These are phyloP conservation scores for Norana najaformis DNA, from an alignment of 2,888 invertebrate genomes.

Conservation along the genomic window DNA sequence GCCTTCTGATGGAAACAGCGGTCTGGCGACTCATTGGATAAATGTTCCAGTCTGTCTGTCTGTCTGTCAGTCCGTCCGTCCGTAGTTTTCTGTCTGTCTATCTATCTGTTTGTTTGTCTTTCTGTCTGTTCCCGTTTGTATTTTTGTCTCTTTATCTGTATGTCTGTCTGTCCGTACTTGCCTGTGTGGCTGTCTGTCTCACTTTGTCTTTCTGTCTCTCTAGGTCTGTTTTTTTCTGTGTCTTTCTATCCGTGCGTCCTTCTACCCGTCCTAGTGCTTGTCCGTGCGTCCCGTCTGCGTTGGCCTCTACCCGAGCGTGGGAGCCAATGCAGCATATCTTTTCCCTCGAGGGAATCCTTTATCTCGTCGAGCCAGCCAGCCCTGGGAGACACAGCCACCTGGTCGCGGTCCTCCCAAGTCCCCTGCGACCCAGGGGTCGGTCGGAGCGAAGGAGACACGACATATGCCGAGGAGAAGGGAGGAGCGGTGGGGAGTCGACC, in stretches of 20 bases:
- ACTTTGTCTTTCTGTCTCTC: no score
- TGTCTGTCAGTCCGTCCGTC: background rate
- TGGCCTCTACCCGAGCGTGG: background rate
- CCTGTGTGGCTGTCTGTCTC: no score
- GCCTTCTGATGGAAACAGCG: no score
- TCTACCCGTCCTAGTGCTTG: background rate
- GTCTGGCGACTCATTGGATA: no score
- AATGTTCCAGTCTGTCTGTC: no score
- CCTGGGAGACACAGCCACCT: slow-evolving; percentile 1
- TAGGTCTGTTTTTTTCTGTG: no score
- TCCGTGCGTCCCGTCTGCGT: background rate
- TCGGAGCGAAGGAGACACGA: background rate
- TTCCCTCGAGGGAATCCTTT: background rate
- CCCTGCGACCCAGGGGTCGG: background rate
- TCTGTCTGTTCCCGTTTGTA: no score
- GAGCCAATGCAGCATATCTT: background rate
- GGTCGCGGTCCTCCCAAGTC: background rate
- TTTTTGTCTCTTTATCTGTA: background rate
- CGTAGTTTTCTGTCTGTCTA: background rate
- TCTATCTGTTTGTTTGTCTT: background rate
- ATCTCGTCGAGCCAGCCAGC: background rate
- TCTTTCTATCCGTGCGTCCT: background rate
- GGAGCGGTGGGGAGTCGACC: background rate
- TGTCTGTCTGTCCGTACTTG: background rate
- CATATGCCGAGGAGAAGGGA: background rate